These are phyloP conservation scores for Eupeodes latifasciatus DNA, from an alignment of 2,888 invertebrate species.

Conservation along the genomic window DNA sequence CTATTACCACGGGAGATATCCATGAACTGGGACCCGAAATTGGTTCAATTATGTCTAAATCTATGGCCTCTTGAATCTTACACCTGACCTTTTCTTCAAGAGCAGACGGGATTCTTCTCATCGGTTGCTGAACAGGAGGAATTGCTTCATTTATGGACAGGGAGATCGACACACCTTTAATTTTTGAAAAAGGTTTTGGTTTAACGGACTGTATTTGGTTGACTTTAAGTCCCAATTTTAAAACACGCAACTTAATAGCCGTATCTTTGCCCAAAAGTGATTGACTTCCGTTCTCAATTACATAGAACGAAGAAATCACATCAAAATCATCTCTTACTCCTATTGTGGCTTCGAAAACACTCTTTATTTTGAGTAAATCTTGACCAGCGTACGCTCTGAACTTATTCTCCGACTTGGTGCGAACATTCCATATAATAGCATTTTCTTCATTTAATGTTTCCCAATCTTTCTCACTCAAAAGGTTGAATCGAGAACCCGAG, in stretches of 20 bases:
- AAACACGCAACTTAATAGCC: conserved; percentile 11
- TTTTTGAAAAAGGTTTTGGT: too few species aligned
- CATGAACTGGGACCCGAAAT: background rate
- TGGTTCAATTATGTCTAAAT: conserved; percentile 1
- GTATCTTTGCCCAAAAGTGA: conserved; percentile 22
- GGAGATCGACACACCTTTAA: conserved; percentile 11
- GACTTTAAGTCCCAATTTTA: conserved; percentile 9
- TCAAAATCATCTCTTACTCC: background rate
- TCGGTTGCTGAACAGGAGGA: conserved; percentile 79
- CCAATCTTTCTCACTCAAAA: too few species aligned
- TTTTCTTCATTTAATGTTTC: too few species aligned
- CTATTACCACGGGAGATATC: conserved; percentile 3
- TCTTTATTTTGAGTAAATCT: conserved; percentile 28
- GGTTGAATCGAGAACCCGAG: too few species aligned
- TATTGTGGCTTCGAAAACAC: conserved; percentile 33
- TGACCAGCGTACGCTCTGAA: conserved; percentile 27
- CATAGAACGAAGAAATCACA: conserved; percentile 38
- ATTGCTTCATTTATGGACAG: conserved; percentile 66
- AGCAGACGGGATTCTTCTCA: conserved; percentile 79
- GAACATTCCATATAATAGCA: conserved; percentile 13
- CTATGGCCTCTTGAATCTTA: background rate
- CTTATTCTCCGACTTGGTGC: conserved; percentile 5
- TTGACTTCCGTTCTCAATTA: conserved; percentile 36
- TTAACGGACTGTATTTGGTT: conserved; percentile 6
- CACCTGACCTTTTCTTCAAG: conserved; percentile 72